These are phyloP conservation scores for Schizopygopsis malacanthus DNA, from an alignment of 2,797 vertebrate species.

Conservation along the genomic window DNA sequence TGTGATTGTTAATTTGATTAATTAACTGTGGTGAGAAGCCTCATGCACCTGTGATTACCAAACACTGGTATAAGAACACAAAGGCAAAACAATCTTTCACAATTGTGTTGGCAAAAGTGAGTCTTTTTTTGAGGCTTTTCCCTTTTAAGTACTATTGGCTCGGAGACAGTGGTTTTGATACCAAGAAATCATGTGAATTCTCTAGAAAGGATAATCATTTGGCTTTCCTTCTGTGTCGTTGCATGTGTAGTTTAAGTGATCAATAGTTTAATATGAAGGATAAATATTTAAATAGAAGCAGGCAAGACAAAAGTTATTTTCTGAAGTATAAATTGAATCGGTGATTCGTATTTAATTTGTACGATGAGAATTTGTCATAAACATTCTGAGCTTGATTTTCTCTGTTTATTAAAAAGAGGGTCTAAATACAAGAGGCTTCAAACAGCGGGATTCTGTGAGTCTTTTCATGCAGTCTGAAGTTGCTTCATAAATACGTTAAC, in stretches of 20 bases:
- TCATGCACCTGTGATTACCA: background rate
- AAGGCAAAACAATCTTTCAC: background rate
- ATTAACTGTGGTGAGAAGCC: background rate
- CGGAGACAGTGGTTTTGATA: background rate
- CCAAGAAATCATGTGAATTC: background rate
- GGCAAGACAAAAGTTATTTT: background rate
- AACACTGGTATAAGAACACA: background rate
- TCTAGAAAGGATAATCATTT: background rate
- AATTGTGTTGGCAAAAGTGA: background rate
- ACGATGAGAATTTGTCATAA: background rate
- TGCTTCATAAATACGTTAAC: background rate
- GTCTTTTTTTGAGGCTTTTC: background rate
- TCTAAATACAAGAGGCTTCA: background rate
- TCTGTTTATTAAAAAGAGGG: background rate
- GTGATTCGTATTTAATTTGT: background rate
- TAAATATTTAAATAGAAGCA: background rate
- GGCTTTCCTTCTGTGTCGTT: background rate
- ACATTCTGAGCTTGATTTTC: background rate
- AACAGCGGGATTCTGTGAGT: background rate
- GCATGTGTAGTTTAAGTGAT: background rate
- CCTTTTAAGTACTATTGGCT: background rate
- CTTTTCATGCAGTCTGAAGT: background rate
- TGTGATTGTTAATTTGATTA: conserved; percentile 2
- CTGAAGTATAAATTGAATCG: background rate
- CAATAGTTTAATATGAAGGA: background rate